These are phyloP conservation scores for Augochlora pura DNA, from an alignment of 1,140 invertebrate genomes.

Conservation along the genomic window DNA sequence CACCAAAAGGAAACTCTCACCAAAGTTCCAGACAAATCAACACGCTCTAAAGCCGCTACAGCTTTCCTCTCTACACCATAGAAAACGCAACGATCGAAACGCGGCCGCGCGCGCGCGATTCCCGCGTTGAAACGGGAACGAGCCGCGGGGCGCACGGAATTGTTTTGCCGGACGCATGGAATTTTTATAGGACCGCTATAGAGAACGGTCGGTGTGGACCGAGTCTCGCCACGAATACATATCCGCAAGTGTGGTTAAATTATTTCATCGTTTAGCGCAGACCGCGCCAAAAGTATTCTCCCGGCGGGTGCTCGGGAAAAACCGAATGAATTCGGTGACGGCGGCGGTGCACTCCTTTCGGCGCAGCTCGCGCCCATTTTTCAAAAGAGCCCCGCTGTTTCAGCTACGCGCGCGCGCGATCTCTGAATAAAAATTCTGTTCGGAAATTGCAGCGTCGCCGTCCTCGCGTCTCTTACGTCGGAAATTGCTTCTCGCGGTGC, in stretches of 20 bases:
- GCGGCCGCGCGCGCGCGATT: neutral
- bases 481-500: too few species aligned
- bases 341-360: too few species aligned
- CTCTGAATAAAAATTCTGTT: too few species aligned
- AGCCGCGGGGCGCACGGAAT: slow-evolving; percentile 21
- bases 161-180: slow-evolving; percentile 25
- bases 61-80: neutral
- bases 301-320: neutral
- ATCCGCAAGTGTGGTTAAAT: slow-evolving; percentile 31
- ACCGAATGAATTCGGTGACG: neutral
- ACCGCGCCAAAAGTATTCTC: neutral
- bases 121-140: neutral
- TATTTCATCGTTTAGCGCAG: slow-evolving; percentile 32
- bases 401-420: too few species aligned
- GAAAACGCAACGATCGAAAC: neutral
- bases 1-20: too few species aligned
- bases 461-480: too few species aligned
- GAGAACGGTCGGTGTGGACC: slow-evolving; percentile 2
- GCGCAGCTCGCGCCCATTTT: too few species aligned
- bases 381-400: too few species aligned
- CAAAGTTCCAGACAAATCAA: too few species aligned
- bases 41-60: neutral
- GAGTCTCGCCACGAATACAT: slow-evolving; percentile 14
- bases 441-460: too few species aligned
- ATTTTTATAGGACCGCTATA: slow-evolving; percentile 42